Evolutionary conservation across 2,888 invertebrate species (phyloP).

Genomic region (Pomacea canaliculata): DNA sequence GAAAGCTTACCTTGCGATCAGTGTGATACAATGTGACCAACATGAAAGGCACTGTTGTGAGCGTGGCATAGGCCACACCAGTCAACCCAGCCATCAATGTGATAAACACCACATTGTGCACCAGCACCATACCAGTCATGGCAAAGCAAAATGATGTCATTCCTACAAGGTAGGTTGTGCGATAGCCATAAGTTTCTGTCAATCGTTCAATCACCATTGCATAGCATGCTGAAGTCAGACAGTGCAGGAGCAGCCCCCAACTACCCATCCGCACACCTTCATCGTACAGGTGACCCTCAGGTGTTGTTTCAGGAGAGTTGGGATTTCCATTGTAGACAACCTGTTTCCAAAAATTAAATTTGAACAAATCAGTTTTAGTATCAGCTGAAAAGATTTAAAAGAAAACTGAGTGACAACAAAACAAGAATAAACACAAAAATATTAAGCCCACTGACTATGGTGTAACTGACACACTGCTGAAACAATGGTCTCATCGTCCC

Average conservation of each 20-base stretch:
- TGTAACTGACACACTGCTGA: too few relatives aligned
- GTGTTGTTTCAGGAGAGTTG: conserved; percentile 60
- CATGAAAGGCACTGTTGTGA: conserved; percentile 96
- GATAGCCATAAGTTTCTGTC: conserved; percentile 76
- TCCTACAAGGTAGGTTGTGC: conserved; percentile 61
- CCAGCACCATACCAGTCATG: conserved; percentile 87
- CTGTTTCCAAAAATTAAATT: conserved; percentile 6
- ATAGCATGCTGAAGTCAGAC: conserved; percentile 78
- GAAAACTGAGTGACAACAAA: too few relatives aligned
- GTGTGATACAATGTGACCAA: conserved; percentile 95
- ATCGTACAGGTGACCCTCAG: conserved; percentile 77
- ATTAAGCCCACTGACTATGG: too few relatives aligned
- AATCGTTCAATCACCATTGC: conserved; percentile 89
- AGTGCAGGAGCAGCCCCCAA: conserved; percentile 96
- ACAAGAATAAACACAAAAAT: too few relatives aligned
- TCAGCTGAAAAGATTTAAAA: too few relatives aligned
- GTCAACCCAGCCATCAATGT: conserved; percentile 86
- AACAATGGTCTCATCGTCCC: too few relatives aligned
- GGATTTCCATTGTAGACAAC: conserved; percentile 90
- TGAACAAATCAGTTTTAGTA: too few relatives aligned
- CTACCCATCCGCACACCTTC: conserved; percentile 95
- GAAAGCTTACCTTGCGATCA: conserved; percentile 89
- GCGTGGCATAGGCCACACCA: conserved; percentile 95
- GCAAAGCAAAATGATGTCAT: conserved; percentile 77
- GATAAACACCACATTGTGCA: conserved; percentile 84